Evolutionary conservation across 2,888 invertebrate genomes (phyloP).

Genomic region (Archips crataeganus): DNA sequence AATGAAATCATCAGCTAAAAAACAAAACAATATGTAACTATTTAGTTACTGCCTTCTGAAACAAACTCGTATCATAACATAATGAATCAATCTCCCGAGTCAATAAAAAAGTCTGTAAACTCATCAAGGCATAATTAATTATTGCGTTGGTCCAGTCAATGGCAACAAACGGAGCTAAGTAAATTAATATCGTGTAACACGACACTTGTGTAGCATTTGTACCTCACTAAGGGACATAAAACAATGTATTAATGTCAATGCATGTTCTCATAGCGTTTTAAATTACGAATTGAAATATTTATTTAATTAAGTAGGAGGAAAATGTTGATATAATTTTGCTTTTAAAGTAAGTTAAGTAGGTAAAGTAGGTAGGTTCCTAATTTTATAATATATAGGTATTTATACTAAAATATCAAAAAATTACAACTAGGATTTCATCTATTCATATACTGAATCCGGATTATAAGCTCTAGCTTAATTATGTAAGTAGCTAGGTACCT

Average conservation of each 20-base stretch:
- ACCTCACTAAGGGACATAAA: slow-evolving; percentile 11
- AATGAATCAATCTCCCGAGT: slow-evolving; percentile 26
- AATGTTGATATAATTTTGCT: no score
- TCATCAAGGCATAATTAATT: slow-evolving; percentile 38
- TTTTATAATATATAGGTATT: no score
- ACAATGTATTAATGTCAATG: neutral
- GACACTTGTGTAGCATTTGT: slow-evolving; percentile 3
- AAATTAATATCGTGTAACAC: slow-evolving; percentile 31
- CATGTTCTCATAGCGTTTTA: neutral
- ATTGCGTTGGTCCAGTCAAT: slow-evolving; percentile 28
- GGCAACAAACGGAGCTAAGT: slow-evolving; percentile 20
- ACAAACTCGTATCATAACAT: slow-evolving; percentile 12
- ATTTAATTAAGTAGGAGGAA: no score
- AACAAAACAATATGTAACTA: neutral
- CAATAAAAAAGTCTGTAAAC: slow-evolving; percentile 32
- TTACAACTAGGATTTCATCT: no score
- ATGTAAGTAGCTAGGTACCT: no score
- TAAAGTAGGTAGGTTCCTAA: no score
- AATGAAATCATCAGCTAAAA: neutral
- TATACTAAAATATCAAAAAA: no score
- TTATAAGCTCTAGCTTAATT: no score
- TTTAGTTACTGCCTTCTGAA: neutral
- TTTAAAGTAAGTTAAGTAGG: no score
- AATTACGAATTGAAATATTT: no score
- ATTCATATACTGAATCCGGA: no score